Conservation (phyloP, 2,113 vertebrate genomes). For the Numenius arquata region DNA sequence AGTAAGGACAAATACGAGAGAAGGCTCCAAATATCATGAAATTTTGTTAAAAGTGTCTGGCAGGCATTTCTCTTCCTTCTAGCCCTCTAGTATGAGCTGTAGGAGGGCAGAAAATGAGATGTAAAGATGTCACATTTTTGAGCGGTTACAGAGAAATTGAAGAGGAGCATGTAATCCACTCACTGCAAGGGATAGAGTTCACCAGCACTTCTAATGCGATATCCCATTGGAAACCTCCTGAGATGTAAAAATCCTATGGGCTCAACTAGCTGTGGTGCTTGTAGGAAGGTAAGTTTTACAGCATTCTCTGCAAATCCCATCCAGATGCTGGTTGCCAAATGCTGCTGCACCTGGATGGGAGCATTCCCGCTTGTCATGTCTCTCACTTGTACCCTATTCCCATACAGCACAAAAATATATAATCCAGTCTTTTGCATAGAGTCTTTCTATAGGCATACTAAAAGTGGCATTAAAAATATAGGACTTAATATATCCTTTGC, state of each 20-base stretch:
- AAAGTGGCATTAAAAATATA: conserved; percentile 52
- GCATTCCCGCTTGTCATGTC: background rate
- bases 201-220: background rate
- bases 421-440: background rate
- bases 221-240: background rate
- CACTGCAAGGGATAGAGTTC: background rate
- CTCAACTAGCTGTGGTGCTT: background rate
- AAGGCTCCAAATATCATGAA: background rate
- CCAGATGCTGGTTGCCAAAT: background rate
- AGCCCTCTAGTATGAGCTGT: background rate
- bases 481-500: conserved; percentile 23
- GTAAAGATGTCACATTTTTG: background rate
- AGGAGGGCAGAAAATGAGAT: background rate
- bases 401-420: background rate
- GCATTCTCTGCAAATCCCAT: background rate
- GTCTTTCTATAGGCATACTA: conserved; percentile 44
- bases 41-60: background rate
- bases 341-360: conserved; percentile 1
- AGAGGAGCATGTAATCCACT: background rate
- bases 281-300: background rate
- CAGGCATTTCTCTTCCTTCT: background rate
- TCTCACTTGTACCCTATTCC: background rate
- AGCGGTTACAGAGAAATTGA: background rate
- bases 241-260: background rate
- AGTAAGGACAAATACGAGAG: background rate